These are phyloP conservation scores for Megaustenia siamemsis DNA, from an alignment of 2,888 invertebrate genomes.

Conservation along the genomic window DNA sequence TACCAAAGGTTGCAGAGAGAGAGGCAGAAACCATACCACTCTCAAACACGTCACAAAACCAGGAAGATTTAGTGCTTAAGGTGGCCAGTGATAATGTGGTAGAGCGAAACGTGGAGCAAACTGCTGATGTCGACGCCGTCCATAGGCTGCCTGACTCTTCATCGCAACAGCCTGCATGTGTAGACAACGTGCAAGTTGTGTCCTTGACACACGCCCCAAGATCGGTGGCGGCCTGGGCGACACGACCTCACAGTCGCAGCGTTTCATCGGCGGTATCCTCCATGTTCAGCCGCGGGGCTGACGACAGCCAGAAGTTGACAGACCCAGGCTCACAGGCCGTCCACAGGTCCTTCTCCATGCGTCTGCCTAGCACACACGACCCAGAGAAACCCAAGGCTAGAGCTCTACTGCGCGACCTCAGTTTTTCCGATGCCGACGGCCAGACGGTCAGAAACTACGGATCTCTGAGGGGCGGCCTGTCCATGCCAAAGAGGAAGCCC, in stretches of 20 bases:
- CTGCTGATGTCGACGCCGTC: neutral
- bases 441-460: constrained; percentile 23
- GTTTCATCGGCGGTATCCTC: neutral
- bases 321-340: neutral
- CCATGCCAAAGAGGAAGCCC: constrained; percentile 3
- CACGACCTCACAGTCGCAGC: neutral
- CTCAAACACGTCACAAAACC: too few relatives aligned
- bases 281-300: neutral
- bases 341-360: constrained; percentile 24
- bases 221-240: neutral
- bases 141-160: neutral
- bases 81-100: neutral
- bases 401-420: constrained; percentile 32
- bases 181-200: neutral
- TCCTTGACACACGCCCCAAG: neutral
- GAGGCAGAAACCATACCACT: too few relatives aligned
- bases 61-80: too few relatives aligned
- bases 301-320: neutral
- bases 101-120: neutral
- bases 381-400: neutral
- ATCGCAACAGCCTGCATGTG: neutral
- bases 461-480: neutral
- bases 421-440: constrained; percentile 32
- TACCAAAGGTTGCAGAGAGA: too few relatives aligned
- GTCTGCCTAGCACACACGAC: neutral